Conservation (phyloP, 2,797 vertebrate species). For the Sylvilagus floridanus region DNA sequence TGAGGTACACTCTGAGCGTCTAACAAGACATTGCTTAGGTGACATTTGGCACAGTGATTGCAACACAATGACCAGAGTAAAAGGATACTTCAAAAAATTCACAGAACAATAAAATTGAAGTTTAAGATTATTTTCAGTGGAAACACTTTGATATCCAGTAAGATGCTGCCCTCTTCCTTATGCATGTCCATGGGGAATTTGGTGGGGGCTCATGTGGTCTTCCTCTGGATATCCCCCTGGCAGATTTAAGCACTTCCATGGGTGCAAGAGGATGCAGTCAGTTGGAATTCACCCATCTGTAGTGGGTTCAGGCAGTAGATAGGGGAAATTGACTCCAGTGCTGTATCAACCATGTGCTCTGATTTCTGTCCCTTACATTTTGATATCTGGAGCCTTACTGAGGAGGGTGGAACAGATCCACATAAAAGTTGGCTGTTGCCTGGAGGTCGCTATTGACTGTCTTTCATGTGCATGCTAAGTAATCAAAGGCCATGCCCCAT, state of each 20-base stretch:
- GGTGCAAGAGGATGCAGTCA: background rate
- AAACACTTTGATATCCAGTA: no score
- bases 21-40: background rate
- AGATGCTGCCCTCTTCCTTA: no score
- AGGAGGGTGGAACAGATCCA: background rate
- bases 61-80: background rate
- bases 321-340: background rate
- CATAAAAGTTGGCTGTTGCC: background rate
- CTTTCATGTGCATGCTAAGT: background rate
- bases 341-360: background rate
- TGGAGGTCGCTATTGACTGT: background rate
- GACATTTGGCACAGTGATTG: background rate
- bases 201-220: background rate
- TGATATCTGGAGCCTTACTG: background rate
- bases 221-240: background rate
- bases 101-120: no score
- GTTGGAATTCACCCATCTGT: background rate
- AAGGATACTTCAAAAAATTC: background rate
- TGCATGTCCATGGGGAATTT: background rate
- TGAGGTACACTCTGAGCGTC: no score
- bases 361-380: background rate
- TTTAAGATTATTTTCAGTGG: no score
- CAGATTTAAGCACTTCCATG: background rate
- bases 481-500: background rate
- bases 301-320: background rate